These are phyloP conservation scores for Hydrocynus forskahlii DNA, from an alignment of 2,797 vertebrate species.

Conservation along the genomic window DNA sequence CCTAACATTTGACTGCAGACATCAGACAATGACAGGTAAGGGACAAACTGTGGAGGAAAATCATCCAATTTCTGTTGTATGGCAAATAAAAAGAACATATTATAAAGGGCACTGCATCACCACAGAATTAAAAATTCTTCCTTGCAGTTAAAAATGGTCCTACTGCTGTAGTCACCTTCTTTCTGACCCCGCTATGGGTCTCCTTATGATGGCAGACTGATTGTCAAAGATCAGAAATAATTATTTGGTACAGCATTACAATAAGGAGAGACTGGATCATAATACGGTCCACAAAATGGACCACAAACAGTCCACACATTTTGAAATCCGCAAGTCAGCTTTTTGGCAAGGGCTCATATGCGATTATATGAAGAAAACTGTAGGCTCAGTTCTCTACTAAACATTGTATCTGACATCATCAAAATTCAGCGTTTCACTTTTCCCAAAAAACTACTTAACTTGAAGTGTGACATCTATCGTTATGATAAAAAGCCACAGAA, in stretches of 20 bases:
- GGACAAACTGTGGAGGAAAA: background rate
- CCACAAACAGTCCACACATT: no score
- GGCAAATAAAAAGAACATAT: background rate
- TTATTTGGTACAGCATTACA: background rate
- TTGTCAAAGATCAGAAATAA: background rate
- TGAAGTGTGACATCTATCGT: background rate
- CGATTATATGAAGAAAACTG: constrained; percentile 1
- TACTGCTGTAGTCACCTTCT: background rate
- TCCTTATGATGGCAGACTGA: no score
- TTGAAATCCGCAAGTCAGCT: background rate
- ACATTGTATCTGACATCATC: background rate
- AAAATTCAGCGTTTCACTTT: background rate
- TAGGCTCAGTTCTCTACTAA: no score
- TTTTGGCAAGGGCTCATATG: background rate
- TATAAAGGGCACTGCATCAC: background rate
- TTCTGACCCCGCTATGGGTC: no score
- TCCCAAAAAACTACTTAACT: background rate
- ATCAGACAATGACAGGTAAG: background rate
- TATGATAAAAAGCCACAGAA: constrained; percentile 54
- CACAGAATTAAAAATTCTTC: background rate
- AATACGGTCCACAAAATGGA: no score
- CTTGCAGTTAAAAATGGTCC: background rate
- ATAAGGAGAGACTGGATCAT: no score
- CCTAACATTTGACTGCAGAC: background rate
- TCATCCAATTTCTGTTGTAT: background rate